phyloP scores from a whole-genome alignment of 1,140 invertebrate species.

The Lethocerus indicus region DNA sequence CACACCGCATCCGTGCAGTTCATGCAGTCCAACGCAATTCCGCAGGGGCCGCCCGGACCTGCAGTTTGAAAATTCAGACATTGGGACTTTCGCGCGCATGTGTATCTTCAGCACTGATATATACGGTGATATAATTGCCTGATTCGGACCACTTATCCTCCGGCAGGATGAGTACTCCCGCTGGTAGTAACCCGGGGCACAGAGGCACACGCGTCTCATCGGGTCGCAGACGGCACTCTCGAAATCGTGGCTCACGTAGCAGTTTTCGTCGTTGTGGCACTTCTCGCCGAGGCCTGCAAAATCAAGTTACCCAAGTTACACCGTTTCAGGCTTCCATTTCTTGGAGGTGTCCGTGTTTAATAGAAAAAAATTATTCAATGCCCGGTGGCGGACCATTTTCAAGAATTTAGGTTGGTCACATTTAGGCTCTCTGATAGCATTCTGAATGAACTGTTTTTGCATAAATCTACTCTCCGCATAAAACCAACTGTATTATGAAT shows the following conservation, averaged over 20 bases:
- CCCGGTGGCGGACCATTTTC: not conserved
- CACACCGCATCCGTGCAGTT: slow-evolving; percentile 15
- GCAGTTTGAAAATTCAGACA: no score
- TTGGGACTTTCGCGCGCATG: no score
- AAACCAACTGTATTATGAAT: not conserved
- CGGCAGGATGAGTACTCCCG: slow-evolving; percentile 22
- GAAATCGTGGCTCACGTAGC: slow-evolving; percentile 19
- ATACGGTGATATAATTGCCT: not conserved
- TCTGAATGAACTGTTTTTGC: not conserved
- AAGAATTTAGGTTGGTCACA: not conserved
- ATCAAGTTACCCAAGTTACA: not conserved
- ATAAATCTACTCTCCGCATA: not conserved
- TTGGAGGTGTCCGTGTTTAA: not conserved
- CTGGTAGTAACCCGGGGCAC: slow-evolving; percentile 21
- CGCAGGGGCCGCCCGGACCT: slow-evolving; percentile 19
- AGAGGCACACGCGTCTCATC: slow-evolving; percentile 17
- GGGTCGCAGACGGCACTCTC: slow-evolving; percentile 17
- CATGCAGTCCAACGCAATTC: slow-evolving; percentile 20
- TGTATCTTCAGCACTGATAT: no score
- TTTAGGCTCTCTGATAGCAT: not conserved
- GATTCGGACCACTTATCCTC: slow-evolving; percentile 17
- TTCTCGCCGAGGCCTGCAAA: slow-evolving; percentile 16
- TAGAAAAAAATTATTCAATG: not conserved
- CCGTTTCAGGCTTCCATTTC: not conserved
- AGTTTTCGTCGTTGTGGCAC: slow-evolving; percentile 18